These are phyloP conservation scores for Crotalus adamanteus DNA, from an alignment of 2,797 vertebrate genomes.

Conservation along the genomic window DNA sequence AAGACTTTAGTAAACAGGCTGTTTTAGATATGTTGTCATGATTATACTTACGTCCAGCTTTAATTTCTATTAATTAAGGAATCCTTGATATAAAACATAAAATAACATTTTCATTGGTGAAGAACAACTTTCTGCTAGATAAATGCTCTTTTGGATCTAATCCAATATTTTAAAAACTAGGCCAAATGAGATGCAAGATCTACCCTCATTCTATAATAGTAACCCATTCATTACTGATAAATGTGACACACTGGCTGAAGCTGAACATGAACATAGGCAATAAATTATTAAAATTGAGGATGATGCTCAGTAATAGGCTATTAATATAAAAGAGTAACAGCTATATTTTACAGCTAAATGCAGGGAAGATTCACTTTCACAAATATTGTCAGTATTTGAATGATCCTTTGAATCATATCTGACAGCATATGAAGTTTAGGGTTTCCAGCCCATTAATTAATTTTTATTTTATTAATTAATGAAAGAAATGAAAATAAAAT, in stretches of 20 bases:
- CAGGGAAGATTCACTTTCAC: constrained; percentile 35
- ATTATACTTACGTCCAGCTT: not conserved
- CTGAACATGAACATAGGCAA: constrained; percentile 43
- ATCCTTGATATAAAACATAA: not conserved
- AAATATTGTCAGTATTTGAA: constrained; percentile 48
- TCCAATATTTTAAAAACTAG: constrained; percentile 29
- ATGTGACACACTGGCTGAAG: constrained; percentile 44
- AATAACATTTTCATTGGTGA: not conserved
- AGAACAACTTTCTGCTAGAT: not conserved
- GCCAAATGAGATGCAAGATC: constrained; percentile 30
- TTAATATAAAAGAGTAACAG: constrained; percentile 59
- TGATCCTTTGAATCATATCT: constrained; percentile 35
- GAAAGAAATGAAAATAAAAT: constrained; percentile 26
- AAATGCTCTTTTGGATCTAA: not conserved
- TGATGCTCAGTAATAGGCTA: constrained; percentile 60
- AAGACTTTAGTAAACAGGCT: not conserved
- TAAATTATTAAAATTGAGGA: constrained; percentile 57
- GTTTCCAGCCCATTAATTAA: constrained; percentile 55
- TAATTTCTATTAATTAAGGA: not conserved
- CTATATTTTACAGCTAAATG: constrained; percentile 61
- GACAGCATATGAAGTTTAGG: constrained; percentile 42
- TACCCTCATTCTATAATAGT: constrained; percentile 39
- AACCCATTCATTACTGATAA: constrained; percentile 54
- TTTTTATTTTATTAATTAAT: constrained; percentile 49
- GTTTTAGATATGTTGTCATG: not conserved